Evolutionary conservation across 1,140 invertebrate genomes (phyloP).

Genomic region (Latrodectus geometricus): DNA sequence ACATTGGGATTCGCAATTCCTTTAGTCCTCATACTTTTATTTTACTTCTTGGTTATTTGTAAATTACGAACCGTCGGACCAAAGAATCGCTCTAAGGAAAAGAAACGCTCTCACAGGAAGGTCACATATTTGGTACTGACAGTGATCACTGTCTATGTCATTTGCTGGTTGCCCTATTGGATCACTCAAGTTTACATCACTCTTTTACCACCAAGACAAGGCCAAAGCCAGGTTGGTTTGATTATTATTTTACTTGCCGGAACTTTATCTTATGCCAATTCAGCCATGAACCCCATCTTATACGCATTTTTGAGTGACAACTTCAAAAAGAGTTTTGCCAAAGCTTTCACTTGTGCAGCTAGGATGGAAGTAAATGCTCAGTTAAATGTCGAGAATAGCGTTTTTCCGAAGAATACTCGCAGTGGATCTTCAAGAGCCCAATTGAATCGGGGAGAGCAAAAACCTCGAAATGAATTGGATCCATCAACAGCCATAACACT

Average conservation of each 20-base stretch:
- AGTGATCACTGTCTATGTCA: constrained; percentile 94
- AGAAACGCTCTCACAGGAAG: constrained; percentile 90
- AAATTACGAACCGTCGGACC: constrained; percentile 77
- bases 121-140: constrained; percentile 95
- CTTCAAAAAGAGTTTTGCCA: constrained; percentile 94
- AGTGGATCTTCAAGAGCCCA: constrained; percentile 64
- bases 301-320: constrained; percentile 95
- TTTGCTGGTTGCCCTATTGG: constrained; percentile 98
- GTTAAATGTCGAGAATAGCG: constrained; percentile 88
- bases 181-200: constrained; percentile 76
- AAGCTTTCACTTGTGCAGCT: constrained; percentile 76
- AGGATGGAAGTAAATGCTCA: constrained; percentile 83
- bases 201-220: constrained; percentile 59
- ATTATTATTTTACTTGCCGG: constrained; percentile 85
- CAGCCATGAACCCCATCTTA: constrained; percentile 96
- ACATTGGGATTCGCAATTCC: constrained; percentile 93
- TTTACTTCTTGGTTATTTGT: constrained; percentile 93
- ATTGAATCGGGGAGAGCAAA: constrained; percentile 7
- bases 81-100: constrained; percentile 82
- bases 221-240: constrained; percentile 77
- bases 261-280: constrained; percentile 95
- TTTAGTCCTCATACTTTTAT: constrained; percentile 89
- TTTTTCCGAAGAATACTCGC: constrained; percentile 80
- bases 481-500: constrained; percentile 64
- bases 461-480: constrained; percentile 58